A percentile compares a stretch with the other conserved stretches of the same genome.
These are phyloP conservation scores for Anguilla obscura DNA, from an alignment of 2,797 vertebrate genomes.

Conservation along the genomic window DNA sequence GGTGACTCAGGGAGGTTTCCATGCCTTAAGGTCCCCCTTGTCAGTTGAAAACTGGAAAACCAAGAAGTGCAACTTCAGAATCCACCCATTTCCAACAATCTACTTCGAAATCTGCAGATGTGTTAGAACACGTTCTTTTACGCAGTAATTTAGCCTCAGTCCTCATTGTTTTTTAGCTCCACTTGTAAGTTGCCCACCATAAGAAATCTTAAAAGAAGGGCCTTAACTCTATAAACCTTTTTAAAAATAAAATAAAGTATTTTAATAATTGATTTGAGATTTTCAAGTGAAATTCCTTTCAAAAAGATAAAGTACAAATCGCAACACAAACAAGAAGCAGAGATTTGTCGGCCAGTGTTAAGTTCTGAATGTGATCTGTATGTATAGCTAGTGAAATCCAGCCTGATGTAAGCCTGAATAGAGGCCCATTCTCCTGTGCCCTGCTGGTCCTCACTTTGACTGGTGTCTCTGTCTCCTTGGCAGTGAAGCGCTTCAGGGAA, in stretches of 20 bases:
- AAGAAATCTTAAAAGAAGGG: background rate
- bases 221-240: background rate
- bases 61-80: background rate
- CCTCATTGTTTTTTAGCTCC: background rate
- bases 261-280: background rate
- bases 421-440: background rate
- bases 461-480: constrained; percentile 43
- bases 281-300: background rate
- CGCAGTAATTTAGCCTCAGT: background rate
- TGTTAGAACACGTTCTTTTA: background rate
- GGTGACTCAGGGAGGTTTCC: background rate
- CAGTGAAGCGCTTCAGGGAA: constrained; percentile 98
- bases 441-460: background rate
- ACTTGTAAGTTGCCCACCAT: background rate
- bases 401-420: background rate
- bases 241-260: background rate
- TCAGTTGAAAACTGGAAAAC: background rate
- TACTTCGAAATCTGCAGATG: background rate
- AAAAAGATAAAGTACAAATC: background rate
- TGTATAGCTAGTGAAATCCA: background rate
- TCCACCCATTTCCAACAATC: background rate
- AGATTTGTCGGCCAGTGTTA: background rate
- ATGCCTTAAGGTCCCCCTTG: background rate
- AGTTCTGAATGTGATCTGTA: background rate
- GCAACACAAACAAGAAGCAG: background rate